A percentile compares a stretch with the other conserved stretches of the same genome.
Conservation (phyloP, 1,140 invertebrate genomes). For the Lepeophtheirus salmonis region DNA sequence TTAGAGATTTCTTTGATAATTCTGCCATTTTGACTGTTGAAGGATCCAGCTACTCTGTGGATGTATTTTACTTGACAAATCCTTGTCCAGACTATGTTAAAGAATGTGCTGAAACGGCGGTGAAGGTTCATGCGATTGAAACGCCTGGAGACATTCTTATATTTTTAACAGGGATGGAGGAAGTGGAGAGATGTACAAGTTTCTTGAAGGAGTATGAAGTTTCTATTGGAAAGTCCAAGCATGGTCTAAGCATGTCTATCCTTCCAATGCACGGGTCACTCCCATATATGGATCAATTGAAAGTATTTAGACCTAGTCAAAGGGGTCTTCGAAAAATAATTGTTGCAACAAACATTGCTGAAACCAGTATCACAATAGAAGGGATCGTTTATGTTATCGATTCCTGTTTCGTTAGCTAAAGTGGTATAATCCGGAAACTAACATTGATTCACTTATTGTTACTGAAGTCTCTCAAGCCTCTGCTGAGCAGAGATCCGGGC, state of each 20-base stretch:
- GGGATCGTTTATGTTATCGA: slow-evolving; percentile 70
- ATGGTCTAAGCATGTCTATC: slow-evolving; percentile 46
- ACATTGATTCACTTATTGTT: slow-evolving; percentile 62
- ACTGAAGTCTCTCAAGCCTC: slow-evolving; percentile 71
- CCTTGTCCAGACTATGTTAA: slow-evolving; percentile 73
- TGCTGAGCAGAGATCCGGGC: slow-evolving; percentile 71
- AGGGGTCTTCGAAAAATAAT: slow-evolving; percentile 67
- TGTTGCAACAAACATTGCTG: slow-evolving; percentile 90
- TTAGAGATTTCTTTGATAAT: slow-evolving; percentile 72
- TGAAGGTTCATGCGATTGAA: slow-evolving; percentile 72
- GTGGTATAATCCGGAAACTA: slow-evolving; percentile 63
- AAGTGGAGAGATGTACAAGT: slow-evolving; percentile 16
- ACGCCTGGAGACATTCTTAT: slow-evolving; percentile 67
- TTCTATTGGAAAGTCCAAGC: slow-evolving; percentile 8
- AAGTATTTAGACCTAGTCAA: slow-evolving; percentile 60
- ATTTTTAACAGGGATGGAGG: slow-evolving; percentile 54
- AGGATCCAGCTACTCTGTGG: slow-evolving; percentile 69
- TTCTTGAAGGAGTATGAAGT: slow-evolving; percentile 19
- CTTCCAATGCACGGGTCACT: slow-evolving; percentile 82
- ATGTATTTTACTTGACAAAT: slow-evolving; percentile 53
- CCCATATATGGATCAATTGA: slow-evolving; percentile 59
- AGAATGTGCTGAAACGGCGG: slow-evolving; percentile 58
- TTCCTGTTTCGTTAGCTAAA: slow-evolving; percentile 90
- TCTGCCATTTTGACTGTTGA: slow-evolving; percentile 67
- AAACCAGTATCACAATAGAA: slow-evolving; percentile 78